Percentiles rank a stretch among this genome's conserved stretches.
Conservation (phyloP, 1,140 invertebrate genomes). For the Brachionus angularis region DNA sequence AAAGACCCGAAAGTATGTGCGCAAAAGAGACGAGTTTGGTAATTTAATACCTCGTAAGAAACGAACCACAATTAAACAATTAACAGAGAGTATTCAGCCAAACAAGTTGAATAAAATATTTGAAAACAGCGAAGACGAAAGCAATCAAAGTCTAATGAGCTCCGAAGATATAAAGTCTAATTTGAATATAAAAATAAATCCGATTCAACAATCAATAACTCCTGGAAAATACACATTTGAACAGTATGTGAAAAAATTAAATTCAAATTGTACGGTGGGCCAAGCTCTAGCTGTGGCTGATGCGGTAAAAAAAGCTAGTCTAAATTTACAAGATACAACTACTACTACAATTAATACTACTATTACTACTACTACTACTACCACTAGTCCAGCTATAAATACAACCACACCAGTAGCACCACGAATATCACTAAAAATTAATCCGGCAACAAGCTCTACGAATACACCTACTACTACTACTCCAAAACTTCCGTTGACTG, state of each 20-base stretch:
- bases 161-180: background rate
- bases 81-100: background rate
- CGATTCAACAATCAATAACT: background rate
- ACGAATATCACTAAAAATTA: background rate
- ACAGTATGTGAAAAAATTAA: constrained; percentile 41
- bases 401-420: background rate
- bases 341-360: too few relatives aligned
- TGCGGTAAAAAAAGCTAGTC: background rate
- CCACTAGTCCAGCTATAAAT: too few relatives aligned
- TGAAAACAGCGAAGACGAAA: background rate
- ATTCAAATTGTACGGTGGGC: constrained; percentile 8
- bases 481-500: background rate
- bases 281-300: constrained; percentile 9
- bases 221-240: constrained; percentile 16
- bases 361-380: too few relatives aligned
- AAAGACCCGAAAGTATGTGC: background rate
- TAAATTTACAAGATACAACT: background rate
- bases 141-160: background rate
- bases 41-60: constrained; percentile 4
- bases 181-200: background rate
- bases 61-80: background rate
- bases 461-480: too few relatives aligned
- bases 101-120: background rate
- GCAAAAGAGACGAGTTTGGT: constrained; percentile 16
- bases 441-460: background rate